Evolutionary conservation across 92 coral and sea anemone species (phyloP).

Genomic region (Zoanthus sansibaricus): DNA sequence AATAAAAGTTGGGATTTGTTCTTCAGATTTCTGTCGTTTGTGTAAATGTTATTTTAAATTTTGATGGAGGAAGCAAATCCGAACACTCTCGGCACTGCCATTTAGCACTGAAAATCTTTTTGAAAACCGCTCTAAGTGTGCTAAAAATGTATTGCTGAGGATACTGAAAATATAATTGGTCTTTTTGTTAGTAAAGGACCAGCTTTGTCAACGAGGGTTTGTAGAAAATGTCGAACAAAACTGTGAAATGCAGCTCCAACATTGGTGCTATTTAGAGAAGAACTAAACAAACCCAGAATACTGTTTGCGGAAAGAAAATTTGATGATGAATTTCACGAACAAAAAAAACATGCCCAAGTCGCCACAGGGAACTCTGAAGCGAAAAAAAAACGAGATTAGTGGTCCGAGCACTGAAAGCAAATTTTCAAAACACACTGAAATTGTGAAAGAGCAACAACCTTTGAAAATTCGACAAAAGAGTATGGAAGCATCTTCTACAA

Average conservation of each 20-base stretch:
- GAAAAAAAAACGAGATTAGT: too few relatives aligned
- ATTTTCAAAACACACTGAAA: too few relatives aligned
- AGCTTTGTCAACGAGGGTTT: not conserved
- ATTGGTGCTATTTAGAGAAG: not conserved
- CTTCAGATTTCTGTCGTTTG: too few relatives aligned
- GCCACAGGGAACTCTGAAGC: too few relatives aligned
- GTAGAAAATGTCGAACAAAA: too few relatives aligned
- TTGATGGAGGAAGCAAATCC: not conserved
- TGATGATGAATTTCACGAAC: not conserved
- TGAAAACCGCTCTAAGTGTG: not conserved
- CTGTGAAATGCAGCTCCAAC: constrained; percentile 8
- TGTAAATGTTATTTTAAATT: not conserved
- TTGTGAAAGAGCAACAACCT: too few relatives aligned
- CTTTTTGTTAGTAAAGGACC: not conserved
- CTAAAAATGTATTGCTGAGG: not conserved
- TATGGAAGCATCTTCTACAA: not conserved
- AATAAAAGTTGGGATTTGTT: too few relatives aligned
- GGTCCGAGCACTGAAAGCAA: too few relatives aligned
- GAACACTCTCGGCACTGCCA: not conserved
- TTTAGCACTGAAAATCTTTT: constrained; percentile 16
- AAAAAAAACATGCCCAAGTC: not conserved
- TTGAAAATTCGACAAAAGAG: not conserved
- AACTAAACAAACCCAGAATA: too few relatives aligned
- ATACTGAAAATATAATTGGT: not conserved
- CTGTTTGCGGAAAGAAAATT: too few relatives aligned